Conservation (phyloP, 53 echinoderm and acorn worm genomes). For the Paelopatides confundens region DNA sequence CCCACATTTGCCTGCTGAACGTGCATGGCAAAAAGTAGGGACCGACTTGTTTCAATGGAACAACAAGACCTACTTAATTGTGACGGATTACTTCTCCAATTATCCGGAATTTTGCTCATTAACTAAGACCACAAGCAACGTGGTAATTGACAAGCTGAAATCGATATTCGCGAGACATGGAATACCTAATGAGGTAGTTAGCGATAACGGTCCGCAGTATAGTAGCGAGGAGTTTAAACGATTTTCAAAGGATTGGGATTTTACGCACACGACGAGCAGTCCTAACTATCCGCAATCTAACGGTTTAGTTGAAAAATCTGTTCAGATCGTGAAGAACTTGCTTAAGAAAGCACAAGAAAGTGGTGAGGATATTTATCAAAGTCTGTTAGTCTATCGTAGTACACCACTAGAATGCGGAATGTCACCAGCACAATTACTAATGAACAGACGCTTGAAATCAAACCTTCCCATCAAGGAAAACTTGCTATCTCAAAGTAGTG, state of each 20-base stretch:
- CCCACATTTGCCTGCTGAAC: neutral
- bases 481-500: too few species aligned
- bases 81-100: conserved; percentile 62
- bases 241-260: conserved; percentile 8
- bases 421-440: too few species aligned
- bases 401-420: conserved; percentile 1
- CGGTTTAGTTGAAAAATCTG: conserved; percentile 17
- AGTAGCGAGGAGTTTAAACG: neutral
- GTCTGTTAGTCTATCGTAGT: conserved; percentile 36
- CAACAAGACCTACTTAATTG: conserved; percentile 28
- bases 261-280: conserved; percentile 33
- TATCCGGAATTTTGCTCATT: neutral
- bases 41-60: conserved; percentile 64
- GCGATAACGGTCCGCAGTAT: conserved; percentile 42
- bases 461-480: too few species aligned
- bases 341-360: conserved; percentile 15
- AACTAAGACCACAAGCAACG: neutral
- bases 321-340: conserved; percentile 9
- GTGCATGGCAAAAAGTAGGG: conserved; percentile 62
- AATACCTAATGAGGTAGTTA: neutral
- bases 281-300: conserved; percentile 36
- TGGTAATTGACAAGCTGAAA: neutral
- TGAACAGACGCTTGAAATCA: too few species aligned
- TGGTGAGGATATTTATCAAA: conserved; percentile 6
- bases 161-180: neutral